These are phyloP conservation scores for Clostera curtula DNA, from an alignment of 2,888 invertebrate species.

Conservation along the genomic window DNA sequence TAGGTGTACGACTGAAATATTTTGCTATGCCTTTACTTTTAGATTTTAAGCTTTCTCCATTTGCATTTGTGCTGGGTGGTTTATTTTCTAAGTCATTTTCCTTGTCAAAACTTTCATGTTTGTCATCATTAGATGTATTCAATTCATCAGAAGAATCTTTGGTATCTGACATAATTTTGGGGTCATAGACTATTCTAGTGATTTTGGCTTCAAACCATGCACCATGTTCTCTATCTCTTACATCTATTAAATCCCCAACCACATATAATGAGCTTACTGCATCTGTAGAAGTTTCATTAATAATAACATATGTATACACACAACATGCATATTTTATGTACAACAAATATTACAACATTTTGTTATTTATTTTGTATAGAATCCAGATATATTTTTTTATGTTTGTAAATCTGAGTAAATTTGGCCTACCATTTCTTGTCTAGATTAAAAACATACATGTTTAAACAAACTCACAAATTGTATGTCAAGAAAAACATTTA, in stretches of 20 bases:
- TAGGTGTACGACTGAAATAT: conserved; percentile 39
- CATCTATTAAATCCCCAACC: conserved; percentile 80
- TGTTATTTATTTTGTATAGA: too few species aligned
- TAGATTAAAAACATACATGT: too few species aligned
- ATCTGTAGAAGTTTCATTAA: conserved; percentile 31
- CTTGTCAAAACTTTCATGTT: conserved; percentile 18
- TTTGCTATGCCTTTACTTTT: conserved; percentile 37
- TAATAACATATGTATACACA: background rate
- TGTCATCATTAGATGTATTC: conserved; percentile 9
- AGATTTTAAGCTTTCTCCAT: conserved; percentile 22
- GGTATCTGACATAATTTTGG: conserved; percentile 14
- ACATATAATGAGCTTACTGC: conserved; percentile 65
- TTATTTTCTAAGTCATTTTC: conserved; percentile 41
- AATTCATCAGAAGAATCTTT: background rate
- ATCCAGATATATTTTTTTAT: too few species aligned
- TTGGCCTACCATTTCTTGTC: too few species aligned
- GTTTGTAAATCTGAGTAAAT: too few species aligned
- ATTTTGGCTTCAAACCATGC: conserved; percentile 85
- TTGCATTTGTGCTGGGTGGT: conserved; percentile 23
- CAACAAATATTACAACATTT: background rate
- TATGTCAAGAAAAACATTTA: too few species aligned
- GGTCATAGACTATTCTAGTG: conserved; percentile 63
- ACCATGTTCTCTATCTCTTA: conserved; percentile 75
- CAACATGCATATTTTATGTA: background rate
- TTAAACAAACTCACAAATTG: too few species aligned